Evolutionary conservation across 2,797 vertebrate genomes (phyloP).

Genomic region (Danio choprae): DNA sequence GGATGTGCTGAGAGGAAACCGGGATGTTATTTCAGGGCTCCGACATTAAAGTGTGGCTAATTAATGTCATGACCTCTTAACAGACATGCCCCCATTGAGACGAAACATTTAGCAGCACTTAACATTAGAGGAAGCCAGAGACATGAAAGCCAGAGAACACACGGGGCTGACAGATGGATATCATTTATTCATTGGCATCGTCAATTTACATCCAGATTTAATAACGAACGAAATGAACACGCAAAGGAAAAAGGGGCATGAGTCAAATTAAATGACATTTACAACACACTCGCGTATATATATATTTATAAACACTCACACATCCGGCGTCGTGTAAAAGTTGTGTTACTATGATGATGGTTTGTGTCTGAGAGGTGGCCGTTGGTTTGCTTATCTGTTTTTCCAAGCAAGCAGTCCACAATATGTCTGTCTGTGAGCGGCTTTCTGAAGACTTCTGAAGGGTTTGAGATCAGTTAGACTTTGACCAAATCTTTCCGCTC

Average conservation of each 20-base stretch:
- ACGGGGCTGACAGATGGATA: slow-evolving; percentile 63
- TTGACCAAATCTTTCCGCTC: slow-evolving; percentile 98
- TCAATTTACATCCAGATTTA: slow-evolving; percentile 72
- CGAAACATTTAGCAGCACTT: slow-evolving; percentile 80
- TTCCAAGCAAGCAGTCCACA: slow-evolving; percentile 43
- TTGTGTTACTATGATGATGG: slow-evolving; percentile 38
- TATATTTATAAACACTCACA: slow-evolving; percentile 14
- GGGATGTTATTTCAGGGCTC: slow-evolving; percentile 43
- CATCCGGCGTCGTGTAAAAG: slow-evolving; percentile 49
- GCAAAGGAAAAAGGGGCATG: slow-evolving; percentile 63
- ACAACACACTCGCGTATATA: slow-evolving; percentile 58
- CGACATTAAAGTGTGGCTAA: slow-evolving; percentile 69
- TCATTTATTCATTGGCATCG: slow-evolving; percentile 72
- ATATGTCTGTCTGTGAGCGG: slow-evolving; percentile 27
- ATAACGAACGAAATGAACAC: slow-evolving; percentile 69
- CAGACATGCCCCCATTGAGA: slow-evolving; percentile 73
- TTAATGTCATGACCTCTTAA: slow-evolving; percentile 81
- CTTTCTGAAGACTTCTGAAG: slow-evolving; percentile 18
- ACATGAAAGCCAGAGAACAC: slow-evolving; percentile 71
- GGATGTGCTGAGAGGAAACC: slow-evolving; percentile 26
- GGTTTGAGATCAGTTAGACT: slow-evolving; percentile 86
- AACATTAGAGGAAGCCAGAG: slow-evolving; percentile 66
- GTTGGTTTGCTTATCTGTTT: slow-evolving; percentile 34
- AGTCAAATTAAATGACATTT: slow-evolving; percentile 64
- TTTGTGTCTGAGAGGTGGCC: slow-evolving; percentile 41